Conservation (phyloP, 1,140 invertebrate genomes). For the Stegodyphus dumicola region DNA sequence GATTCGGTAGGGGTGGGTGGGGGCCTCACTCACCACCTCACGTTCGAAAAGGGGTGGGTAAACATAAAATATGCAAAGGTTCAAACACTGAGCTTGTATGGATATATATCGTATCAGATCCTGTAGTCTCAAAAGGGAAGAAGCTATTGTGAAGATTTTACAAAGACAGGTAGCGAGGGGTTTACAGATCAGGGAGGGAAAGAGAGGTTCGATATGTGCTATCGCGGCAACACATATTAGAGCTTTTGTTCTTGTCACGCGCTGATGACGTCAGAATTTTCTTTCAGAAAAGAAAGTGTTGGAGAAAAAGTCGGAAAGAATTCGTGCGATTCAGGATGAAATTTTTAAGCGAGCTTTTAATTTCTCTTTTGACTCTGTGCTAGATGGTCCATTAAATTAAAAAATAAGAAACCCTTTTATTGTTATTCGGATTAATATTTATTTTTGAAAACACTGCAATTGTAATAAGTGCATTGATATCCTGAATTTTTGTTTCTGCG, state of each 20-base stretch:
- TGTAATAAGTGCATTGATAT: no score
- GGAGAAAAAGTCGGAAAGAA: no score
- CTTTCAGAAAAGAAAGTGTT: neutral
- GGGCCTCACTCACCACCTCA: neutral
- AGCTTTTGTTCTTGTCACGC: slow-evolving; percentile 4
- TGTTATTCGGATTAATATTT: no score
- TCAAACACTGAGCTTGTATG: slow-evolving; percentile 34
- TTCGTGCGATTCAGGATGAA: no score
- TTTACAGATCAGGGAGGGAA: neutral
- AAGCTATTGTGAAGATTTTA: slow-evolving; percentile 5
- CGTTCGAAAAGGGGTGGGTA: slow-evolving; percentile 35
- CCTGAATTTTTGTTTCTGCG: no score
- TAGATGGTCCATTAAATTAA: no score
- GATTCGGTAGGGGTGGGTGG: neutral
- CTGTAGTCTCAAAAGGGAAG: neutral
- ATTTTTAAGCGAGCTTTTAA: no score
- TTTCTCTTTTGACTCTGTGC: no score
- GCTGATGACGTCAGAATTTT: neutral
- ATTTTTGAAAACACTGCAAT: no score
- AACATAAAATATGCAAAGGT: slow-evolving; percentile 55
- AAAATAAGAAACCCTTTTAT: no score
- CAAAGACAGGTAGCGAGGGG: neutral
- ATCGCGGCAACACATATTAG: no score
- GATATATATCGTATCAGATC: neutral
- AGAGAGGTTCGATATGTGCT: neutral